Evolutionary conservation across 2,888 invertebrate species (phyloP).

Genomic region (Phania funesta): DNA sequence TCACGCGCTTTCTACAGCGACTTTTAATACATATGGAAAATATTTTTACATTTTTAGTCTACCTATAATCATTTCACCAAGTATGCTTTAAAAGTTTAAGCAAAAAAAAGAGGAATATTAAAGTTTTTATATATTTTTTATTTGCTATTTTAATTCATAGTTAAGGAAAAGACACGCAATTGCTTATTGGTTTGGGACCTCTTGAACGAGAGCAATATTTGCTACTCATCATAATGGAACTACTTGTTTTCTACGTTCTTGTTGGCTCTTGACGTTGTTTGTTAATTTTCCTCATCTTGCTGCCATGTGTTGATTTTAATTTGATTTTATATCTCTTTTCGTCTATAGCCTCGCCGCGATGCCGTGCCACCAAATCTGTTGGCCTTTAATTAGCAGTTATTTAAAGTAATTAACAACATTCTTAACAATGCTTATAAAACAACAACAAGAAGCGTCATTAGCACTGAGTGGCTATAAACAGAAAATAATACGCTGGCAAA

Average conservation of each 20-base stretch:
- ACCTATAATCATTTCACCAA: too few species aligned
- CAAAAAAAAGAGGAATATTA: too few species aligned
- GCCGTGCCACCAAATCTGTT: conserved; percentile 16
- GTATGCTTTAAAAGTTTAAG: too few species aligned
- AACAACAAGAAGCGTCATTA: not conserved
- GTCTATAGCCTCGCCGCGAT: not conserved
- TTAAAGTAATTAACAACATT: conserved; percentile 55
- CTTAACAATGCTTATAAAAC: conserved; percentile 46
- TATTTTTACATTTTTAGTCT: too few species aligned
- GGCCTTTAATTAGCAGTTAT: conserved; percentile 60
- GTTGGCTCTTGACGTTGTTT: not conserved
- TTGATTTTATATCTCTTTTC: not conserved
- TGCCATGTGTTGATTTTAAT: conserved; percentile 21
- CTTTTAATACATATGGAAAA: too few species aligned
- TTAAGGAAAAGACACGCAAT: not conserved
- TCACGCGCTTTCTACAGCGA: too few species aligned
- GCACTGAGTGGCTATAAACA: conserved; percentile 23
- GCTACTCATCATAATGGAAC: not conserved
- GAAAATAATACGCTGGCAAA: conserved; percentile 22
- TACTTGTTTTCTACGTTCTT: not conserved
- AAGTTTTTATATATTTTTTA: not conserved
- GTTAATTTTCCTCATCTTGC: not conserved
- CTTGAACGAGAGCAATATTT: not conserved
- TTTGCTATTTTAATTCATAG: not conserved
- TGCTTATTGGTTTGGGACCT: not conserved